These are phyloP conservation scores for Scaptomyza parva DNA, from an alignment of 2,888 invertebrate genomes.

Conservation along the genomic window DNA sequence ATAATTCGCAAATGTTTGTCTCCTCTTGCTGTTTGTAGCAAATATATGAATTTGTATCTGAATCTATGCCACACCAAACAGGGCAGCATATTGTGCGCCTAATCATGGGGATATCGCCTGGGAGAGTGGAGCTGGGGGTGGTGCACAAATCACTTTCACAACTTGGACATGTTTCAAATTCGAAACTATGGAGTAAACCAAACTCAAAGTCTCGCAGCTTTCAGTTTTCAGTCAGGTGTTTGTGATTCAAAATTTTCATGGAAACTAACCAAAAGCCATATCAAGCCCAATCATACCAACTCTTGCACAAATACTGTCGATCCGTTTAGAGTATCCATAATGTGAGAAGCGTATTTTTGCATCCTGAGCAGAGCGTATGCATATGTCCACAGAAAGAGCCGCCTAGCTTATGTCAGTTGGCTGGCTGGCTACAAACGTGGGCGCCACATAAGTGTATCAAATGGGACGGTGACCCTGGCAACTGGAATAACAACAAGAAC, in stretches of 20 bases:
- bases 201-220: too few species aligned
- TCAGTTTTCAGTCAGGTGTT: too few species aligned
- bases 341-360: constrained; percentile 48
- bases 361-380: constrained; percentile 51
- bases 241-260: constrained; percentile 34
- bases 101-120: constrained; percentile 49
- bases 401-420: constrained; percentile 70
- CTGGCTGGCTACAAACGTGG: background rate
- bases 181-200: constrained; percentile 38
- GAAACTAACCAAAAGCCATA: constrained; percentile 27
- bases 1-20: constrained; percentile 77
- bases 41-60: constrained; percentile 76
- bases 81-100: constrained; percentile 58
- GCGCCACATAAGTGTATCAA: constrained; percentile 10
- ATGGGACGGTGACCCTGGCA: constrained; percentile 27
- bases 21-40: constrained; percentile 82
- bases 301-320: constrained; percentile 17
- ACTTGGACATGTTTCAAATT: constrained; percentile 64
- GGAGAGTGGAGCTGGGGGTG: background rate
- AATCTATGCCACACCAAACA: constrained; percentile 44
- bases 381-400: constrained; percentile 61
- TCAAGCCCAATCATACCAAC: background rate
- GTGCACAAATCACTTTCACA: constrained; percentile 69
- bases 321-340: constrained; percentile 53
- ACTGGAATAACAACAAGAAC: constrained; percentile 25